phyloP scores from a whole-genome alignment of 2,888 invertebrate genomes.

The Lochmaea capreae region DNA sequence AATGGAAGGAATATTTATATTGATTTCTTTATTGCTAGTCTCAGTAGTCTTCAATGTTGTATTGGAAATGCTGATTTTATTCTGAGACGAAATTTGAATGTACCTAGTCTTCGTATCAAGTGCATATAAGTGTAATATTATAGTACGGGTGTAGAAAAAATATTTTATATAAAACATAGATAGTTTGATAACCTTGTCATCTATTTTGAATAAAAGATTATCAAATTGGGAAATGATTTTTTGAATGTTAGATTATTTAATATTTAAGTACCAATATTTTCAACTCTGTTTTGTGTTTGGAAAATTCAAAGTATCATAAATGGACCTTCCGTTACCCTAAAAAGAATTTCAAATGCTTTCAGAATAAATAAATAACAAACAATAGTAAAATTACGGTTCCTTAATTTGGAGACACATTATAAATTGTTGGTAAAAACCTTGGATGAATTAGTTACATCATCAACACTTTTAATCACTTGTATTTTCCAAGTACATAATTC shows the following conservation, averaged over 20 bases:
- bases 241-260: background rate
- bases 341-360: background rate
- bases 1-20: no score
- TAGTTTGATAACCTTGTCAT: background rate
- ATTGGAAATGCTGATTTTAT: no score
- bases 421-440: background rate
- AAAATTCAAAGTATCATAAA: background rate
- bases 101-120: no score
- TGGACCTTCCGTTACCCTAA: background rate
- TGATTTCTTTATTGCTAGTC: no score
- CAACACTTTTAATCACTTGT: background rate
- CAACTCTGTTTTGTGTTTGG: background rate
- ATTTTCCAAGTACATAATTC: background rate
- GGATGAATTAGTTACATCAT: background rate
- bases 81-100: no score
- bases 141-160: no score
- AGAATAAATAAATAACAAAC: background rate
- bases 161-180: background rate
- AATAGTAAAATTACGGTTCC: background rate
- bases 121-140: no score
- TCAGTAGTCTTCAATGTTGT: no score
- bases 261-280: background rate
- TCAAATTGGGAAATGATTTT: background rate
- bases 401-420: background rate
- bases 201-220: background rate